phyloP scores from a whole-genome alignment of 2,113 vertebrate species.

The Litocranius walleri region DNA sequence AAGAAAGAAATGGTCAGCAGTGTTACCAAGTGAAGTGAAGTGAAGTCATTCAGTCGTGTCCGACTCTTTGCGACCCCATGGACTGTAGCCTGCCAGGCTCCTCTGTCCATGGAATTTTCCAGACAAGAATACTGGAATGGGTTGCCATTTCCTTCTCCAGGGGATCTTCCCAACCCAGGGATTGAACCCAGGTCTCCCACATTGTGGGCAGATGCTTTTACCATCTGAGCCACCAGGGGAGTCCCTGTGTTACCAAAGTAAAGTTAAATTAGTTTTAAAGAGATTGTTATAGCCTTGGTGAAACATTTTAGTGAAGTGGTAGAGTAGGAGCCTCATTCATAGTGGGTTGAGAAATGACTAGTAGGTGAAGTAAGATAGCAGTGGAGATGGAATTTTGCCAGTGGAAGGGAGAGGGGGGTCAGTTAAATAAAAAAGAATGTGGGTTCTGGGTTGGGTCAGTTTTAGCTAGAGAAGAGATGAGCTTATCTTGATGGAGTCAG shows the following conservation, averaged over 20 bases:
- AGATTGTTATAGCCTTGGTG: not conserved
- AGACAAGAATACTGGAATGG: too few species aligned
- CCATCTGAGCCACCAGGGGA: too few species aligned
- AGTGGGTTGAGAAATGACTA: not conserved
- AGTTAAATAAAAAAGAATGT: not conserved
- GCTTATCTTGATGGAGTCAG: not conserved
- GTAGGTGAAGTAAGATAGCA: not conserved
- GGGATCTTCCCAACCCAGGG: too few species aligned
- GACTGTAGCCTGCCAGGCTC: too few species aligned
- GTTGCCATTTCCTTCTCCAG: too few species aligned
- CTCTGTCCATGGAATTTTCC: too few species aligned
- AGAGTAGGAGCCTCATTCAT: not conserved
- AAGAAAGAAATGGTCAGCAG: not conserved
- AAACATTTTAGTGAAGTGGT: not conserved
- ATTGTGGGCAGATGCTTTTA: too few species aligned
- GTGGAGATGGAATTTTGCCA: not conserved
- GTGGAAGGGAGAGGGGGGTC: not conserved
- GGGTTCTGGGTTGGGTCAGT: not conserved
- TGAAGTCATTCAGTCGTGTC: too few species aligned
- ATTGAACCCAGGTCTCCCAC: too few species aligned
- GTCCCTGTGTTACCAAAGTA: not conserved
- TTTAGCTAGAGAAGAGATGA: not conserved
- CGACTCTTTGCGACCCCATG: too few species aligned
- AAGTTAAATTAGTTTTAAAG: not conserved
- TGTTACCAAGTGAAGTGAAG: not conserved